Evolutionary conservation across 2,113 vertebrate species (phyloP), one percentile per base, ranked within the genome.

Genomic region (Crotalus helleri): DNA sequence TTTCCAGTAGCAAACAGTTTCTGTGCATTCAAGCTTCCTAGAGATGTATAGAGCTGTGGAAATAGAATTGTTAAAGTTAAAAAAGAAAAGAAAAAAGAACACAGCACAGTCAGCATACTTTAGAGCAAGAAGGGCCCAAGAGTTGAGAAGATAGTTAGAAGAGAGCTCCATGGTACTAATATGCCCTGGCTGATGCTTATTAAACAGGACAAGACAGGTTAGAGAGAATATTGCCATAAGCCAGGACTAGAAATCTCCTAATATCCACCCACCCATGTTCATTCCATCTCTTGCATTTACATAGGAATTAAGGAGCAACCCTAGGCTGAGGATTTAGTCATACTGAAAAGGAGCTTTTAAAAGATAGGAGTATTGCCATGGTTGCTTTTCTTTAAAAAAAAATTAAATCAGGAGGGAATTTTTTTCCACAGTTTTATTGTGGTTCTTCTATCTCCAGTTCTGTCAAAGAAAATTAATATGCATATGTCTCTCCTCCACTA

Each of bases 1-100:
- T 64, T 92, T 93, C 94, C 33, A 54, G 92, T 93, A 29, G 46
- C 59, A 92, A 12, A n/a, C 51, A 61, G 2, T 44, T 39, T 24
- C 87, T 49, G 39, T 19, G 26, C 17, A 55, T 89, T 81, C 23
- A 23, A 4, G 24, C 55, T 89, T 92, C 3, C 21, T n/a, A 5
- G 3, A 57, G 53, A 92, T 5, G 5, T 23, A 88, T 24, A 57
- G 21, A 49, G 53, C 39, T 89, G 17, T 21, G 9, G 15, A 23
- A 58, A 49, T 44, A 58, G 19, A 21, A 46, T 19, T 58, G 24
- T 26, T 85, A 46, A 21, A 19, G 51, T 54, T 81, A 4, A 58
- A 59, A 87, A 12, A n/a, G 55, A 17, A 49, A 19, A n/a, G 12
- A 9, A 54, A 26, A 87, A 26, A 53, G 46, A 49, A 53, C n/a